These are phyloP conservation scores for Aphodius granarius DNA, from an alignment of 2,888 invertebrate genomes.

Conservation along the genomic window DNA sequence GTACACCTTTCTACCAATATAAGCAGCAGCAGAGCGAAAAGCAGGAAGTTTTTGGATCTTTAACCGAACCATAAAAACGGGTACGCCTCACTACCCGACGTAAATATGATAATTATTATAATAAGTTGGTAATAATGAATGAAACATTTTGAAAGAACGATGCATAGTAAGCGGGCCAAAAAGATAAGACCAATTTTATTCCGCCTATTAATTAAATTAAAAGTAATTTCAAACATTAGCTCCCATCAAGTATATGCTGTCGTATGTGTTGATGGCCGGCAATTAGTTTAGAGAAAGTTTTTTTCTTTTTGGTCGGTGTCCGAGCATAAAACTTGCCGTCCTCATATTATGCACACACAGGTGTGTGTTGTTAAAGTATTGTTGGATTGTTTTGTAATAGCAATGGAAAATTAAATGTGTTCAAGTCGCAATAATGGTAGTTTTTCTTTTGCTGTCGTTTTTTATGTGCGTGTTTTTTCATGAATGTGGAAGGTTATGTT, in stretches of 20 bases:
- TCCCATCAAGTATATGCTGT: slow-evolving; percentile 1
- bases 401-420: background rate
- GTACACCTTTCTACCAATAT: background rate
- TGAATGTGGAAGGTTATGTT: too few relatives aligned
- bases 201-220: slow-evolving; percentile 9
- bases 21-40: background rate
- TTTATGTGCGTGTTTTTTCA: too few relatives aligned
- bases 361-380: background rate
- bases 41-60: background rate
- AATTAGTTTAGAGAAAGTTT: background rate
- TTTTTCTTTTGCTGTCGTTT: too few relatives aligned
- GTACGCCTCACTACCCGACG: background rate
- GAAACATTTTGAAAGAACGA: background rate
- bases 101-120: background rate
- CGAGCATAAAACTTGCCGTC: background rate
- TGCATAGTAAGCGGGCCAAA: background rate
- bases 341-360: background rate
- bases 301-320: background rate
- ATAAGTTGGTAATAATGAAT: background rate
- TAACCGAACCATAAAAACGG: background rate
- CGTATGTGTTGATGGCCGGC: slow-evolving; percentile 4
- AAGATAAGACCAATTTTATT: background rate
- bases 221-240: slow-evolving; percentile 12
- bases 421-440: too few relatives aligned
- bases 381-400: background rate